Evolutionary conservation across 1,140 invertebrate species (phyloP), one percentile per base, ranked within the genome.

Genomic region (Eciton burchellii): DNA sequence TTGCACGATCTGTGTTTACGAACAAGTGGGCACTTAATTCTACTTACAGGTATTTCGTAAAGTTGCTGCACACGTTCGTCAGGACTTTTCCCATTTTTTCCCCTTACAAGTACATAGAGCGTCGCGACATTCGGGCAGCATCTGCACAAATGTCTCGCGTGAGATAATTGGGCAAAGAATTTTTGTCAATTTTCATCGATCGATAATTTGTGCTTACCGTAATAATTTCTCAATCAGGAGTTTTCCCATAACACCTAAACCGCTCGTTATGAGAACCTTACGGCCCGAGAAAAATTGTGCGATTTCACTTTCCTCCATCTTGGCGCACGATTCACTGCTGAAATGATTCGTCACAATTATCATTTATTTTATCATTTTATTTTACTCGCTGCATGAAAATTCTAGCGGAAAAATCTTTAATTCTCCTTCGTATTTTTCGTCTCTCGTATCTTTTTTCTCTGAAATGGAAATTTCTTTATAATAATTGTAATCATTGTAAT

Each of bases 81-180:
- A 0, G 95, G 94, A 35, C 94, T 94, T 87, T 96, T 96, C 35
- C 95, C 96, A 85, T 96, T 96, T 92, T 97, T 97, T 0, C 95
- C 93, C 87, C 97, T 92, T 35, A 97, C 94, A 1, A 97, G 89
- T 45, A 97, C 88, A 84, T 96, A 97, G 16, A 98, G 89, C 70
- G 93, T 95, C 41, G 93, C 93, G 1, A 97, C 81, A 16, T 95
- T 94, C n/a, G 96, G 95, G 92, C 97, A 97, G 68, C 95, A 96
- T 89, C 96, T 95, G 5, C 35, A 24, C 57, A 6, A 29, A 71
- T 8, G 24, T 71, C 54, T 72, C 43, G n/a, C 21, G 12, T n/a
- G 26, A 72, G 5, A 70, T 35, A 54, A 70, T 52, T 26, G 14
- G 21, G 14, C 12, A 45, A 21, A 52, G 52, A 35, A 8, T 52